These are phyloP conservation scores for Meda fulgida DNA, from an alignment of 2,797 vertebrate species.

Conservation along the genomic window DNA sequence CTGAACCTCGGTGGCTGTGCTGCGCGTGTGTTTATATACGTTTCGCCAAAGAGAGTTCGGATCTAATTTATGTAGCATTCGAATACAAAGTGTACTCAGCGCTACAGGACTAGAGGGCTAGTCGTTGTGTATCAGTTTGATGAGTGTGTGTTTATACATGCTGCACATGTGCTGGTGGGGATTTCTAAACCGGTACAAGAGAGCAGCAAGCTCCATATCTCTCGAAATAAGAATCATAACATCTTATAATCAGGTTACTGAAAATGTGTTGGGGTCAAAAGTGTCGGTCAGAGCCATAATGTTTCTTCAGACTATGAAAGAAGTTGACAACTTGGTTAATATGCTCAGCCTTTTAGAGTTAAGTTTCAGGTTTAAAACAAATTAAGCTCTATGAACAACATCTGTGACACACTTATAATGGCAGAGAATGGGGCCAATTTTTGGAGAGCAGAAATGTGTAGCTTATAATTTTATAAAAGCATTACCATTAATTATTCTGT, in stretches of 20 bases:
- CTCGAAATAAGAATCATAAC: constrained; percentile 2
- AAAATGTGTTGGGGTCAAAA: background rate
- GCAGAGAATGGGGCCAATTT: background rate
- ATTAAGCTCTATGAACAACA: background rate
- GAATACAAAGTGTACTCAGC: constrained; percentile 66
- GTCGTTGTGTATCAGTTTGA: constrained; percentile 75
- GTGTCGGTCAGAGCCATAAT: background rate
- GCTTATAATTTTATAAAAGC: background rate
- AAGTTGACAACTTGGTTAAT: background rate
- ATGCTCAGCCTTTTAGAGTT: background rate
- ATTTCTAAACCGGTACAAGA: background rate
- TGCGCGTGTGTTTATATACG: constrained; percentile 70
- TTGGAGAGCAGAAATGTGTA: background rate
- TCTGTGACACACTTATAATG: background rate
- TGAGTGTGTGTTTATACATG: constrained; percentile 72
- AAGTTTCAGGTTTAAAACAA: background rate
- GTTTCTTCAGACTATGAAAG: background rate
- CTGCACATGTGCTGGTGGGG: constrained; percentile 60
- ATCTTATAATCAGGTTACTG: background rate
- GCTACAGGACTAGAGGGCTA: constrained; percentile 68
- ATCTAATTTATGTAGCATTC: constrained; percentile 77
- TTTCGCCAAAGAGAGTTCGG: constrained; percentile 70
- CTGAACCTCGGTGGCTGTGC: constrained; percentile 67
- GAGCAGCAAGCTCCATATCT: constrained; percentile 21
- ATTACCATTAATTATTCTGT: background rate